These are phyloP conservation scores for Lophura nycthemera DNA, from an alignment of 2,113 vertebrate species.

Conservation along the genomic window DNA sequence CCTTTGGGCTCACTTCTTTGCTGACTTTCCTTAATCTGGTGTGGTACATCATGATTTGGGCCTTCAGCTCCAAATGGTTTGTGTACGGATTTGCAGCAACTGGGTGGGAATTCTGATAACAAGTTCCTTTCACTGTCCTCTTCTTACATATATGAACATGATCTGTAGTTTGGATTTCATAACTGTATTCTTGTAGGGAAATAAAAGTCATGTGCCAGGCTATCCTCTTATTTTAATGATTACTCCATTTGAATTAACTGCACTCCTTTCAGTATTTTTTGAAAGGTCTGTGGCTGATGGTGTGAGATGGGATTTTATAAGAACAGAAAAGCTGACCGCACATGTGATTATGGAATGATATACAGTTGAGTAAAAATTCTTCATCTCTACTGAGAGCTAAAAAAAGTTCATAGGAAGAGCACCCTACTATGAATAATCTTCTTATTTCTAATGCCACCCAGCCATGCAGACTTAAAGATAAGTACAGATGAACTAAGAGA, in stretches of 20 bases:
- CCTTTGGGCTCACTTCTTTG: fast-evolving
- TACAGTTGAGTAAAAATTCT: conserved; percentile 39
- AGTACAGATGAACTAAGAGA: conserved; percentile 62
- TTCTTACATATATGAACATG: not conserved
- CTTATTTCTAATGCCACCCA: conserved; percentile 66
- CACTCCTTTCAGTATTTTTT: not conserved
- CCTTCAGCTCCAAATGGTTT: not conserved
- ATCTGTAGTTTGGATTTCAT: conserved; percentile 20
- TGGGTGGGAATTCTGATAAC: not conserved
- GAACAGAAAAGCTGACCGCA: not conserved
- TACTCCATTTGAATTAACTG: conserved; percentile 55
- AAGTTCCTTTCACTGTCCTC: not conserved
- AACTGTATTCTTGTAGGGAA: not conserved
- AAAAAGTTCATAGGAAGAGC: conserved; percentile 43
- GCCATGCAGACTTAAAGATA: conserved; percentile 68
- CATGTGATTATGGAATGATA: conserved; percentile 29
- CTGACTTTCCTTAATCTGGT: not conserved
- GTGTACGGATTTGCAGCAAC: not conserved
- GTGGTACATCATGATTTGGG: not conserved
- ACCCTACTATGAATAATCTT: conserved; percentile 66
- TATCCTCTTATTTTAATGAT: conserved; percentile 30
- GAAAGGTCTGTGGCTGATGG: conserved; percentile 7
- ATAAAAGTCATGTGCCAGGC: not conserved
- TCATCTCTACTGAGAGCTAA: conserved; percentile 33
- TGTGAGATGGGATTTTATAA: conserved; percentile 36